phyloP scores from a whole-genome alignment of 2,113 vertebrate species.

The Mastomys natalensis region DNA sequence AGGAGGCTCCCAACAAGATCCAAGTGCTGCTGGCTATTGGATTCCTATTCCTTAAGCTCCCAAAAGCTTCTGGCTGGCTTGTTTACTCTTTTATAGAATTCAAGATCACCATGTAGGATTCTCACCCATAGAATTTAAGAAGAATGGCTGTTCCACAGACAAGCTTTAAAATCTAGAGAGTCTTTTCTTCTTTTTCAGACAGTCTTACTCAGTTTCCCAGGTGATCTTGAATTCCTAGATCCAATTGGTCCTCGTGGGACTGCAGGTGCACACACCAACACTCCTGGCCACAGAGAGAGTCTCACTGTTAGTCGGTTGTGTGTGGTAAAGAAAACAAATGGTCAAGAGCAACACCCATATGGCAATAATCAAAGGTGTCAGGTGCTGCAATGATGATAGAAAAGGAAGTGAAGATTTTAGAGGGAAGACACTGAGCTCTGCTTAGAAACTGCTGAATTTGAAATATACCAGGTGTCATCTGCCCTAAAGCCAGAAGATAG shows the following conservation, averaged over 20 bases:
- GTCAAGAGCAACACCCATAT: not conserved
- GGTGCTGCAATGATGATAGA: not conserved
- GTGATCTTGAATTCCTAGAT: not conserved
- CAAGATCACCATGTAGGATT: not conserved
- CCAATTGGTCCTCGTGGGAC: not conserved
- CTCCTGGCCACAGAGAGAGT: not conserved
- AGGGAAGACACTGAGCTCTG: not conserved
- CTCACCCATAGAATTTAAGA: not conserved
- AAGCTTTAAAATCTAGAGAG: not conserved
- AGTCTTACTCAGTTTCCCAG: not conserved
- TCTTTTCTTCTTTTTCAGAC: no score
- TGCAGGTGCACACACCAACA: not conserved
- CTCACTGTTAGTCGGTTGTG: not conserved
- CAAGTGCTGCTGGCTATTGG: not conserved
- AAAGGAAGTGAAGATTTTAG: not conserved
- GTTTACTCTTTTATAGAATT: not conserved
- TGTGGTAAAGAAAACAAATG: not conserved
- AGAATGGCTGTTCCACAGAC: not conserved
- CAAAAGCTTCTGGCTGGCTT: not conserved
- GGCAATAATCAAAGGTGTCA: no score
- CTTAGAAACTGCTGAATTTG: not conserved
- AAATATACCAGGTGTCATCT: not conserved
- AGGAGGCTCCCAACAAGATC: not conserved
- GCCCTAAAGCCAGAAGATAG: not conserved
- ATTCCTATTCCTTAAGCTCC: not conserved